phyloP scores from a whole-genome alignment of 2,888 invertebrate genomes.

The Galeruca laticollis region DNA sequence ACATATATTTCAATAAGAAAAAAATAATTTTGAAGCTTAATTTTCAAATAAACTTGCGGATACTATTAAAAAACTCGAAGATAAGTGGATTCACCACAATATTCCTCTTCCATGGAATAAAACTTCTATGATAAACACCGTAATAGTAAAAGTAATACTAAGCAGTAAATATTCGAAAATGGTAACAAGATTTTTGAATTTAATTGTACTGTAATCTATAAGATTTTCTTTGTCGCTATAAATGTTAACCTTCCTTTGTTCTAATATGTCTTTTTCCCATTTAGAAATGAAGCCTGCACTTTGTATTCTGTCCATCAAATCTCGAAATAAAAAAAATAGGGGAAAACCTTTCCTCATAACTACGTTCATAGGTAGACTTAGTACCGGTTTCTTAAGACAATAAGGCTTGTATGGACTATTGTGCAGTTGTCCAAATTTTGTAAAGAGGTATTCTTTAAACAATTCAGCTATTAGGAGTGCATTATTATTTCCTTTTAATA shows the following conservation, averaged over 20 bases:
- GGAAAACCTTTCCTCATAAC: slow-evolving; percentile 61
- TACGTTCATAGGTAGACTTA: slow-evolving; percentile 60
- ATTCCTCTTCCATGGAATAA: slow-evolving; percentile 14
- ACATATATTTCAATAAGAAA: no score
- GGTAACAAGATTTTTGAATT: slow-evolving; percentile 39
- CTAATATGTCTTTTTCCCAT: slow-evolving; percentile 46
- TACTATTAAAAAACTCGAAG: no score
- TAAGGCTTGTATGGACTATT: slow-evolving; percentile 51
- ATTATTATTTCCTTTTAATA: slow-evolving; percentile 49
- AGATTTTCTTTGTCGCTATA: slow-evolving; percentile 12
- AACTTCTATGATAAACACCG: slow-evolving; percentile 42
- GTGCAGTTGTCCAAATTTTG: slow-evolving; percentile 51
- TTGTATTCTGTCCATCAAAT: slow-evolving; percentile 54
- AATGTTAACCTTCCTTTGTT: slow-evolving; percentile 15
- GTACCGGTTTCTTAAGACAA: slow-evolving; percentile 55
- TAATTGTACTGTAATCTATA: slow-evolving; percentile 31
- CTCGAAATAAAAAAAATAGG: slow-evolving; percentile 53
- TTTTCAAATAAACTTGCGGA: no score
- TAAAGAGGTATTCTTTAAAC: slow-evolving; percentile 55
- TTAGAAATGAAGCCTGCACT: slow-evolving; percentile 53
- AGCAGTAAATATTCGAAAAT: slow-evolving; percentile 41
- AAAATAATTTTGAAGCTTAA: no score
- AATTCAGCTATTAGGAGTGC: slow-evolving; percentile 56
- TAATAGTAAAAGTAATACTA: slow-evolving; percentile 29
- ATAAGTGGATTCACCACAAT: background rate